These are phyloP conservation scores for Geodia barretti DNA, from an alignment of 37 sponge, comb jelly and placozoan genomes.

Conservation along the genomic window DNA sequence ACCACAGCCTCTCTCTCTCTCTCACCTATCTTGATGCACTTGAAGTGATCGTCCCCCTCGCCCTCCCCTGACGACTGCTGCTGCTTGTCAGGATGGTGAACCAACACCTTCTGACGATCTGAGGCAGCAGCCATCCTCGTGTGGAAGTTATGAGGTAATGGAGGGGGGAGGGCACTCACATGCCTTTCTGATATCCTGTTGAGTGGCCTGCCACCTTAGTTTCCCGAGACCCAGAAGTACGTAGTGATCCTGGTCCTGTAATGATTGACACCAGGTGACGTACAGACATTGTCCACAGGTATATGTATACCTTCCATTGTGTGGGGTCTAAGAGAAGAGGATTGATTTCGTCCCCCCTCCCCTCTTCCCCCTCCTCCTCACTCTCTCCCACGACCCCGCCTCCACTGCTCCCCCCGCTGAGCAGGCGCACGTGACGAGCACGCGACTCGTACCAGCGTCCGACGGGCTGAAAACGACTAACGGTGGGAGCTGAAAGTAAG, in stretches of 20 bases:
- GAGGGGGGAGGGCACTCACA: conserved; percentile 52
- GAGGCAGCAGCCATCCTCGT: background rate
- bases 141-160: background rate
- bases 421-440: background rate
- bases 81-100: conserved; percentile 96
- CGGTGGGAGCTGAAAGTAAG: background rate
- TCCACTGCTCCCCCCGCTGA: conserved; percentile 10
- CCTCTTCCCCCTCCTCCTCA: conserved; percentile 10
- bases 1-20: background rate
- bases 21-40: conserved; percentile 87
- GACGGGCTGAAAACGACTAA: conserved; percentile 25
- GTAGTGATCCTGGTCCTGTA: conserved; percentile 96
- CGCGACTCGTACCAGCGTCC: conserved; percentile 27
- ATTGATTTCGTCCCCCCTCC: conserved; percentile 25
- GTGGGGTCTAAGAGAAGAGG: conserved; percentile 63
- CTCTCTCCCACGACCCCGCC: background rate
- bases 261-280: background rate
- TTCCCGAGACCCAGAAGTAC: conserved; percentile 81
- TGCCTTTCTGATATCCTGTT: conserved; percentile 91
- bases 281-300: background rate
- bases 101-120: conserved; percentile 80
- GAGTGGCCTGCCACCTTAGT: conserved; percentile 68
- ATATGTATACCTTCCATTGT: conserved; percentile 65
- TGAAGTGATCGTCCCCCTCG: conserved; percentile 78
- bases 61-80: conserved; percentile 14